Percentiles rank a stretch among this genome's conserved stretches.
phyloP scores from a whole-genome alignment of 2,797 vertebrate species.

The Apogon talboti region DNA sequence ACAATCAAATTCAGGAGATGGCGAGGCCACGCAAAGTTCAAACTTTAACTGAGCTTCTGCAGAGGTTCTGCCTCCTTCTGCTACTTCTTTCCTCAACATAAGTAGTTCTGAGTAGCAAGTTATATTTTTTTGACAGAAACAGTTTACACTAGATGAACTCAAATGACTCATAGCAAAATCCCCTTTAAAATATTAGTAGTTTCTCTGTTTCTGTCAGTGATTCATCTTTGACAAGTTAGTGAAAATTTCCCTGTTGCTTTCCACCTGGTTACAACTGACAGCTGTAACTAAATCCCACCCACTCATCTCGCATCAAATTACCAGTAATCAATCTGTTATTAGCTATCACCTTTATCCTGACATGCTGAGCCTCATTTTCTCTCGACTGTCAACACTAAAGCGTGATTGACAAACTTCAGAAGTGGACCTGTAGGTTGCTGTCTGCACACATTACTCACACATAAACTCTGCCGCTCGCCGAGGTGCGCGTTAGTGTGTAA shows the following conservation, averaged over 20 bases:
- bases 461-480: conserved; percentile 32
- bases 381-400: conserved; percentile 39
- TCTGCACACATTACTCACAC: conserved; percentile 50
- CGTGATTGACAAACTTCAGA: conserved; percentile 73
- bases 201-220: conserved; percentile 57
- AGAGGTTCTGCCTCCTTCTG: conserved; percentile 24
- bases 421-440: conserved; percentile 51
- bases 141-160: conserved; percentile 46
- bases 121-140: conserved; percentile 55
- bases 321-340: conserved; percentile 65
- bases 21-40: conserved; percentile 69
- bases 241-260: conserved; percentile 66
- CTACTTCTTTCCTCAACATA: conserved; percentile 17
- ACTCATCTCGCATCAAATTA: conserved; percentile 56
- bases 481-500: conserved; percentile 59
- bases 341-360: conserved; percentile 42
- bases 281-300: conserved; percentile 64
- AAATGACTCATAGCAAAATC: conserved; percentile 69
- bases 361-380: conserved; percentile 36
- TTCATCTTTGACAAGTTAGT: conserved; percentile 67
- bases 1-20: conserved; percentile 59
- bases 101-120: conserved; percentile 37
- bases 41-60: conserved; percentile 56
- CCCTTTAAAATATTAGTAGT: conserved; percentile 60
- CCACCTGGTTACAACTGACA: conserved; percentile 69